These are phyloP conservation scores for Drosophila kepulauana DNA, from an alignment of 1,140 invertebrate genomes.

Conservation along the genomic window DNA sequence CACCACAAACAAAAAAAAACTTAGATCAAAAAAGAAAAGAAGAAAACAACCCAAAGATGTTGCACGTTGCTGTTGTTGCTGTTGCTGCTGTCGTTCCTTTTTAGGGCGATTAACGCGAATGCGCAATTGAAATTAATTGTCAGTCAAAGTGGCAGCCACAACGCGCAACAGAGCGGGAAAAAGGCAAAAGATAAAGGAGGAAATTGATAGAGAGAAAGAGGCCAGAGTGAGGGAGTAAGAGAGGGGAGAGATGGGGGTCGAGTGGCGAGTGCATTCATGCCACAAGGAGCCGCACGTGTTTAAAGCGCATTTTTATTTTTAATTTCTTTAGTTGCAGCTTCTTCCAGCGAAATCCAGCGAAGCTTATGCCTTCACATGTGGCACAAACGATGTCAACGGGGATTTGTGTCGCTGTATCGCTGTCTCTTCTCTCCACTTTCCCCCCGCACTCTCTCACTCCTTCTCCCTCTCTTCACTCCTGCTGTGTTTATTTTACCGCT, in stretches of 20 bases:
- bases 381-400: conserved; percentile 75
- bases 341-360: conserved; percentile 47
- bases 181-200: not conserved
- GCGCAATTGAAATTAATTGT: conserved; percentile 83
- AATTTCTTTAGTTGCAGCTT: conserved; percentile 50
- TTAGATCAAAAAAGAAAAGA: conserved; percentile 25
- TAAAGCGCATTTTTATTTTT: conserved; percentile 75
- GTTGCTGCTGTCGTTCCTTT: conserved; percentile 36
- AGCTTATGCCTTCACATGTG: conserved; percentile 69
- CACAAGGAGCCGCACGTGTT: conserved; percentile 66
- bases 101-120: conserved; percentile 79
- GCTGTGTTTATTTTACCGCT: conserved; percentile 62
- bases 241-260: too few species aligned
- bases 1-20: conserved; percentile 24
- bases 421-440: too few species aligned
- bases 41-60: conserved; percentile 10
- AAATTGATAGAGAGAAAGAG: not conserved
- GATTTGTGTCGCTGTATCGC: conserved; percentile 50
- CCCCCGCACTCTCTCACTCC: too few species aligned
- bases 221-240: not conserved
- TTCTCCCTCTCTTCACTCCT: not conserved
- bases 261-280: conserved; percentile 14
- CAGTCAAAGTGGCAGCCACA: conserved; percentile 73
- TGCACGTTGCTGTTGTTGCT: conserved; percentile 21
- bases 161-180: not conserved